Evolutionary conservation across 2,113 vertebrate genomes (phyloP).

Genomic region (Apaloderma vittatum): DNA sequence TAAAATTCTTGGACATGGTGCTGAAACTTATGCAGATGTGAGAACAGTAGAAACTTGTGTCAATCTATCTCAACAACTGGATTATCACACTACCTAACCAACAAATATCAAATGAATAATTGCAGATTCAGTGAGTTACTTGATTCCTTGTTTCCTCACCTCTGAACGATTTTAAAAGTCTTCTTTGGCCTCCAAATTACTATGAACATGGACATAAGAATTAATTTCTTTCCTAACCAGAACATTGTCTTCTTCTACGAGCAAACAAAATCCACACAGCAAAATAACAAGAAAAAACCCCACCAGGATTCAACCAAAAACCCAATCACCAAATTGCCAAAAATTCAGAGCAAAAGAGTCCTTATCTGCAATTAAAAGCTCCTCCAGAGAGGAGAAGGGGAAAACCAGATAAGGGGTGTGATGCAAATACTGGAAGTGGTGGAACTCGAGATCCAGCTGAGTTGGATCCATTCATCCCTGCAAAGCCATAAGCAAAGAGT

Average conservation of each 20-base stretch:
- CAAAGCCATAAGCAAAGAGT: not conserved
- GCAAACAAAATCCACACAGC: not conserved
- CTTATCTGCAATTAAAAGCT: not conserved
- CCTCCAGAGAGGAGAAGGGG: not conserved
- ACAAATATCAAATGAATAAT: not conserved
- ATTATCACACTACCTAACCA: not conserved
- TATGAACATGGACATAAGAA: slow-evolving; percentile 5
- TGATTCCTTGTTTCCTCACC: not conserved
- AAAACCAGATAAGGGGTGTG: not conserved
- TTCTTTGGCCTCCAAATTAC: slow-evolving; percentile 1
- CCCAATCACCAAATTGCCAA: not conserved
- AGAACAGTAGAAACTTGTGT: not conserved
- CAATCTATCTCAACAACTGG: not conserved
- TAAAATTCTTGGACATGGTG: not conserved
- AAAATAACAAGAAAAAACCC: not conserved
- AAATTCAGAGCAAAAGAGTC: not conserved
- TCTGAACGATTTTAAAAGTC: not conserved
- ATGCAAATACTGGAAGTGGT: not conserved
- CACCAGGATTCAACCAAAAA: not conserved
- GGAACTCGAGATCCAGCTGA: not conserved
- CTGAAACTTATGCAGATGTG: not conserved
- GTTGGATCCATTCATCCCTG: not conserved
- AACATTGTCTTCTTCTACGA: not conserved
- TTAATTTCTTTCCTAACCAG: slow-evolving; percentile 1
- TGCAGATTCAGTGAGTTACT: slow-evolving; percentile 17